These are phyloP conservation scores for Melanogrammus aeglefinus DNA, from an alignment of 2,797 vertebrate species.

Conservation along the genomic window DNA sequence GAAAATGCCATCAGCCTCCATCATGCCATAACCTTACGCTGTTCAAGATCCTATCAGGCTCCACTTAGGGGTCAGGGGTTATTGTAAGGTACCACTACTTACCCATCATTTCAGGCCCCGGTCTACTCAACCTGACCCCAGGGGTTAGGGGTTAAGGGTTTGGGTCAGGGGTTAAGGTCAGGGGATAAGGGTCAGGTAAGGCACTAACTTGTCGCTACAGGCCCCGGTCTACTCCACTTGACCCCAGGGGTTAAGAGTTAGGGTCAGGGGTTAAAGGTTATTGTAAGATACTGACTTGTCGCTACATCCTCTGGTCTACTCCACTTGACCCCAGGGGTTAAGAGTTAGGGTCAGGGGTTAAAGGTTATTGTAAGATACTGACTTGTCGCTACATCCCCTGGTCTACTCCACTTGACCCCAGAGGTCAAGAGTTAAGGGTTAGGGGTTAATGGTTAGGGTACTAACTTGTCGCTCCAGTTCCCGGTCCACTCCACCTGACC, in stretches of 20 bases:
- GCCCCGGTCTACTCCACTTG: constrained; percentile 87
- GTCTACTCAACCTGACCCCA: neutral
- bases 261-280: neutral
- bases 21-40: neutral
- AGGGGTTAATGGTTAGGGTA: neutral
- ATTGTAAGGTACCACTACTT: too few species aligned
- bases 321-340: constrained; percentile 78
- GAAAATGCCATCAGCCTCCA: neutral
- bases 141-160: neutral
- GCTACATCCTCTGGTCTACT: constrained; percentile 87
- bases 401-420: constrained; percentile 90
- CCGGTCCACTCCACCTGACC: constrained; percentile 90
- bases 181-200: neutral
- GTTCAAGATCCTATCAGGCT: neutral
- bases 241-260: constrained; percentile 80
- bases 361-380: constrained; percentile 16
- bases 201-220: constrained; percentile 81
- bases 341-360: neutral
- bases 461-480: constrained; percentile 82
- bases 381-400: constrained; percentile 84
- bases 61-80: neutral
- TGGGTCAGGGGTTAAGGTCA: neutral
- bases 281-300: constrained; percentile 69
- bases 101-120: too few species aligned
- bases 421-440: neutral